phyloP scores from a whole-genome alignment of 2,888 invertebrate species.

The Drosophila quinaria region DNA sequence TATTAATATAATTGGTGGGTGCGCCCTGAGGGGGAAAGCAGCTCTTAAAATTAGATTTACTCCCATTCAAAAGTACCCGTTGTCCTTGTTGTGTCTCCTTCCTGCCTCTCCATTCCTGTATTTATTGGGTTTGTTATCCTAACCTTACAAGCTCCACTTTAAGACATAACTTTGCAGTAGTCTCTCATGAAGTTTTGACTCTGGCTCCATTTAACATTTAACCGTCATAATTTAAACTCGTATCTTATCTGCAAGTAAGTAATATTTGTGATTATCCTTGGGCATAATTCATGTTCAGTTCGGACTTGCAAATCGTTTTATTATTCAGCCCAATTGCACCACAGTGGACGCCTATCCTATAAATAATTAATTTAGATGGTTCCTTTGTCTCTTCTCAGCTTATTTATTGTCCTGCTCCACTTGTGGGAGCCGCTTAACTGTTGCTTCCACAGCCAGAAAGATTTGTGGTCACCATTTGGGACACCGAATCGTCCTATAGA shows the following conservation, averaged over 20 bases:
- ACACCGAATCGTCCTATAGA: background rate
- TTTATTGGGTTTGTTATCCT: conserved; percentile 42
- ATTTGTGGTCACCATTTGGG: conserved; percentile 50
- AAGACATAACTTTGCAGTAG: conserved; percentile 20
- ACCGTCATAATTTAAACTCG: conserved; percentile 69
- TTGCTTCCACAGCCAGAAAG: conserved; percentile 49
- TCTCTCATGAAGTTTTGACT: background rate
- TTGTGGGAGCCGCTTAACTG: conserved; percentile 47
- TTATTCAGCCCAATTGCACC: conserved; percentile 68
- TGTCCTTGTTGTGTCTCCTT: conserved; percentile 20
- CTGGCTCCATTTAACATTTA: conserved; percentile 57
- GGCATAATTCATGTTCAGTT: conserved; percentile 72
- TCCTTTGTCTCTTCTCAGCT: conserved; percentile 46
- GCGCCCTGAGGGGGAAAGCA: conserved; percentile 21
- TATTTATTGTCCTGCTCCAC: conserved; percentile 58
- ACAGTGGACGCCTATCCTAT: conserved; percentile 61
- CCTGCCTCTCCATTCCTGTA: background rate
- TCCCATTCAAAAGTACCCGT: conserved; percentile 35
- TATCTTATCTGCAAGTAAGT: conserved; percentile 59
- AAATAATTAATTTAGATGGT: conserved; percentile 78
- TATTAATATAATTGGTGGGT: conserved; percentile 78
- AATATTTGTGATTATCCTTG: conserved; percentile 28
- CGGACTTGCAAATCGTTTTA: conserved; percentile 76
- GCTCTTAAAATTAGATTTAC: conserved; percentile 78
- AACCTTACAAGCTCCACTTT: conserved; percentile 29